These are phyloP conservation scores for Mus spicilegus DNA, from an alignment of 2,113 vertebrate species.

Conservation along the genomic window DNA sequence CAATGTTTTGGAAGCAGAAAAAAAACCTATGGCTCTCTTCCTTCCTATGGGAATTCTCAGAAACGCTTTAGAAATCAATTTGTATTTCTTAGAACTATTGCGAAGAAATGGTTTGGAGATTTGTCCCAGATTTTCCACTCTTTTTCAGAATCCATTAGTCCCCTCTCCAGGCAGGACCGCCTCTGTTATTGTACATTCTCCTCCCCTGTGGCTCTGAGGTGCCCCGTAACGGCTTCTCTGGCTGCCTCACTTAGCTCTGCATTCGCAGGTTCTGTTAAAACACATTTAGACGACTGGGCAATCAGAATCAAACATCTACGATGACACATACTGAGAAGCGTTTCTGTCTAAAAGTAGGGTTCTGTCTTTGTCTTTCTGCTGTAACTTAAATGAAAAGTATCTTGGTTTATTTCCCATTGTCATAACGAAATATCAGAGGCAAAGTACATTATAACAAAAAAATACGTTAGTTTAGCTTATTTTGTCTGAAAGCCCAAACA, in stretches of 20 bases:
- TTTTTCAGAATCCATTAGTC: background rate
- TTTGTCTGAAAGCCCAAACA: background rate
- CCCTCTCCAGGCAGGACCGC: background rate
- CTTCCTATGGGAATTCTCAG: background rate
- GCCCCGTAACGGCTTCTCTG: background rate
- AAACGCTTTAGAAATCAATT: background rate
- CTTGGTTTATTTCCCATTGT: background rate
- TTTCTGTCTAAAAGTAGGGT: background rate
- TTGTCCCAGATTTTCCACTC: background rate
- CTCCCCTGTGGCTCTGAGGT: background rate
- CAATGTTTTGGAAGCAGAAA: background rate
- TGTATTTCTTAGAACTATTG: conserved; percentile 37
- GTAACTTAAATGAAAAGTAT: background rate
- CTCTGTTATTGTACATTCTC: background rate
- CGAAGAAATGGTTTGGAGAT: background rate
- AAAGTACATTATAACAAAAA: background rate
- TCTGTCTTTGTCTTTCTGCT: background rate
- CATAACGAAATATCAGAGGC: background rate
- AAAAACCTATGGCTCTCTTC: conserved; percentile 2
- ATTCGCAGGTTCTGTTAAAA: background rate
- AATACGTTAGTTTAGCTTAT: background rate
- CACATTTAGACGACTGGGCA: background rate
- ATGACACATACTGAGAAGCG: background rate
- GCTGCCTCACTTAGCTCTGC: background rate
- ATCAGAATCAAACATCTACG: background rate